A percentile compares a stretch with the other conserved stretches of the same genome.
Evolutionary conservation across 2,113 vertebrate genomes (phyloP).

Genomic region (Acanthochromis polyacanthus): DNA sequence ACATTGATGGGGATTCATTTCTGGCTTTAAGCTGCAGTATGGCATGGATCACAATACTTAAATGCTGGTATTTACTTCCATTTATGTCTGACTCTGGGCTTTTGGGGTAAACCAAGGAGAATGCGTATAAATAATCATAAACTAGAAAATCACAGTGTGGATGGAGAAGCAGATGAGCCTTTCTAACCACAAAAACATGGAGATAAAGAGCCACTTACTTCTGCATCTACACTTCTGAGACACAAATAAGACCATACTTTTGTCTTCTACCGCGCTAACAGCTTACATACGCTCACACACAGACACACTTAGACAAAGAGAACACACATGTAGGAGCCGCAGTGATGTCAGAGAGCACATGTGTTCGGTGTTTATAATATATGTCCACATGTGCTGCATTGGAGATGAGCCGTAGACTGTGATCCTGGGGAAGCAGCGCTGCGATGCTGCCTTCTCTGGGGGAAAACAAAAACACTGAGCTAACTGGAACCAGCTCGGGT

Average conservation of each 20-base stretch:
- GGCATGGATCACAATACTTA: slow-evolving; percentile 19
- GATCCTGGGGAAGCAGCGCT: slow-evolving; percentile 63
- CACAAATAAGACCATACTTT: slow-evolving; percentile 23
- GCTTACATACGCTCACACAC: slow-evolving; percentile 24
- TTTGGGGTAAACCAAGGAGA: slow-evolving; percentile 53
- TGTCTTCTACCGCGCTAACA: slow-evolving; percentile 25
- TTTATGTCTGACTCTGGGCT: slow-evolving; percentile 26
- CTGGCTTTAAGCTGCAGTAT: slow-evolving; percentile 17
- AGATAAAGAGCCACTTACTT: slow-evolving; percentile 23
- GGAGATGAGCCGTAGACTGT: slow-evolving; percentile 66
- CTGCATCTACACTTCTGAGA: slow-evolving; percentile 33
- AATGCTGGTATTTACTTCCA: slow-evolving; percentile 46
- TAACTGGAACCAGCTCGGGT: slow-evolving; percentile 72
- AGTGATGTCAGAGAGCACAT: slow-evolving; percentile 71
- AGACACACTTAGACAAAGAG: slow-evolving; percentile 51
- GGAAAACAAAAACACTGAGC: slow-evolving; percentile 33
- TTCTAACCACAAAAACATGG: slow-evolving; percentile 53
- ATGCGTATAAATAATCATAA: slow-evolving; percentile 66
- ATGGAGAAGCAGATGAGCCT: slow-evolving; percentile 55
- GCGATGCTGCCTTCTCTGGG: slow-evolving; percentile 54
- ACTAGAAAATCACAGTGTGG: slow-evolving; percentile 59
- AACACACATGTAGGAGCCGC: slow-evolving; percentile 65
- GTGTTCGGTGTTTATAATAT: slow-evolving; percentile 74
- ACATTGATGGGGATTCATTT: slow-evolving; percentile 38
- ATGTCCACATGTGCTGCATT: slow-evolving; percentile 61